Percentiles rank a stretch among this genome's conserved stretches.
Evolutionary conservation across 30 jellyfish, hydroid and myxozoan species (phyloP).

Genomic region (Hydra vulgaris): DNA sequence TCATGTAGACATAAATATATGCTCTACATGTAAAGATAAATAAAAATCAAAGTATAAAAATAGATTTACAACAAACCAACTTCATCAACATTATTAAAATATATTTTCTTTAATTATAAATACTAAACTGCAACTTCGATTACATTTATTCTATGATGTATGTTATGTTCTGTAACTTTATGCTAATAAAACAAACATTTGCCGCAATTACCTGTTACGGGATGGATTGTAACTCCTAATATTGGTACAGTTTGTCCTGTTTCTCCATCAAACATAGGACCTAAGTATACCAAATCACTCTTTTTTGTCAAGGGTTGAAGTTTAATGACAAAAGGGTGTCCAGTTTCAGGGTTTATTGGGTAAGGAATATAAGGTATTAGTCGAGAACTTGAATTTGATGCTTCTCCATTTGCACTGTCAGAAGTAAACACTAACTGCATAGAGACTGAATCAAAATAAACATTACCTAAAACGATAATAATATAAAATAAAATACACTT

Average conservation of each 20-base stretch:
- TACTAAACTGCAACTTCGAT: no score
- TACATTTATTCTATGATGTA: no score
- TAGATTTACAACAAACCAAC: no score
- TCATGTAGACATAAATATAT: no score
- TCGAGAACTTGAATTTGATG: slow-evolving; percentile 63
- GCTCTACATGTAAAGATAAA: no score
- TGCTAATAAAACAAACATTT: no score
- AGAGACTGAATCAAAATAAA: slow-evolving; percentile 82
- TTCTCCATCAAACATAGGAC: slow-evolving; percentile 74
- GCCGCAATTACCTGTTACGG: slow-evolving; percentile 87
- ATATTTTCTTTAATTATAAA: no score
- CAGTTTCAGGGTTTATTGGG: slow-evolving; percentile 63
- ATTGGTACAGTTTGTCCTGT: slow-evolving; percentile 93
- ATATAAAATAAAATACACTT: background rate
- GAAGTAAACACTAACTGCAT: slow-evolving; percentile 71
- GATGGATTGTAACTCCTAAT: slow-evolving; percentile 88
- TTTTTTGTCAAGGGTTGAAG: slow-evolving; percentile 68
- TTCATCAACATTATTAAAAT: no score
- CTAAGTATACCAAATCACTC: slow-evolving; percentile 69
- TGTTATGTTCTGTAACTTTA: no score
- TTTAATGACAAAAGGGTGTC: slow-evolving; percentile 51
- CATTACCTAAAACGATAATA: slow-evolving; percentile 92
- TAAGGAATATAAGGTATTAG: slow-evolving; percentile 79
- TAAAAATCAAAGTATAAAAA: no score
- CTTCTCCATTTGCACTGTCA: slow-evolving; percentile 90